These are phyloP conservation scores for Helicoverpa zea DNA, from an alignment of 1,140 invertebrate species.

Conservation along the genomic window DNA sequence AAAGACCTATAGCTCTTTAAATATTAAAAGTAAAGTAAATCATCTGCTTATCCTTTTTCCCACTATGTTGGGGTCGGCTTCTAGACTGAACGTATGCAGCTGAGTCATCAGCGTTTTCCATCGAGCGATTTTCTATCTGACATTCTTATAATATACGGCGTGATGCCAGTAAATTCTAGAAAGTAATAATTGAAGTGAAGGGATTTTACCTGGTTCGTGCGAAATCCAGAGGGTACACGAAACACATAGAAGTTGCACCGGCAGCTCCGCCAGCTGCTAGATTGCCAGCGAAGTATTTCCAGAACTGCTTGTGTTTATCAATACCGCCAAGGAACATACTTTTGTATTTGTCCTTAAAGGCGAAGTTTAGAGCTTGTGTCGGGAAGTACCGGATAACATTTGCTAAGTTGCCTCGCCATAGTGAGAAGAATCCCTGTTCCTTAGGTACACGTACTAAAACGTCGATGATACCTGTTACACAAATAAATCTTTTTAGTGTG, in stretches of 20 bases:
- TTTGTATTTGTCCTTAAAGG: conserved; percentile 97
- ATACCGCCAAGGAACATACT: conserved; percentile 93
- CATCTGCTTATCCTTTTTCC: too few relatives aligned
- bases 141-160: too few relatives aligned
- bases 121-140: too few relatives aligned
- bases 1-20: not conserved
- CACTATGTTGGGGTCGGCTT: too few relatives aligned
- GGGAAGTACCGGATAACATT: conserved; percentile 98
- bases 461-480: conserved; percentile 92
- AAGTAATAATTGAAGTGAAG: not conserved
- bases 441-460: conserved; percentile 95
- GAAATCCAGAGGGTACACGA: conserved; percentile 98
- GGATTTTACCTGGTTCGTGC: conserved; percentile 93
- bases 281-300: conserved; percentile 94
- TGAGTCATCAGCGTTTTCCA: too few relatives aligned
- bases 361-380: conserved; percentile 98
- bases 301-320: conserved; percentile 96
- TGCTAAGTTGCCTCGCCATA: conserved; percentile 98
- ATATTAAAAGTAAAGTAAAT: too few relatives aligned
- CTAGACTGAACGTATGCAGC: too few relatives aligned
- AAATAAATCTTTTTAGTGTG: not conserved
- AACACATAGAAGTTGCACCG: conserved; percentile 97
- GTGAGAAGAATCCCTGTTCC: conserved; percentile 94
- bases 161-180: not conserved
- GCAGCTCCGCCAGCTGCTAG: conserved; percentile 97